Percentiles rank a stretch among this genome's conserved stretches.
Evolutionary conservation across 2,888 invertebrate species (phyloP).

Genomic region (Erannis defoliaria): DNA sequence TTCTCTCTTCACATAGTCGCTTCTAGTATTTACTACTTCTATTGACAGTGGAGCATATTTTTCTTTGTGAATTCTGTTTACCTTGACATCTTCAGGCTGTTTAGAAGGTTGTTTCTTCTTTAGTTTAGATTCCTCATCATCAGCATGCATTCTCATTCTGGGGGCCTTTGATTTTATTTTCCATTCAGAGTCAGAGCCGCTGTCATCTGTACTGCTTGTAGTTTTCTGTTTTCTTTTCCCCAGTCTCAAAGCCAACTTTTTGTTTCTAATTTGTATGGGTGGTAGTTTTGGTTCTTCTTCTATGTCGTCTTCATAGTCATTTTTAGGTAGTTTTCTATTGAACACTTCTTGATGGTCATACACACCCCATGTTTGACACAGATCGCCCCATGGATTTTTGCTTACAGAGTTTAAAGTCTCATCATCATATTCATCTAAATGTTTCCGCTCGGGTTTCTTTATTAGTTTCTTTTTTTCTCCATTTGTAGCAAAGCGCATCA

Average conservation of each 20-base stretch:
- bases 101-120: slow-evolving; percentile 61
- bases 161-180: slow-evolving; percentile 88
- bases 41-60: slow-evolving; percentile 76
- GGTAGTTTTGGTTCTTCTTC: slow-evolving; percentile 53
- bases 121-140: slow-evolving; percentile 91
- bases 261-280: slow-evolving; percentile 69
- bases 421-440: slow-evolving; percentile 58
- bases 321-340: slow-evolving; percentile 65
- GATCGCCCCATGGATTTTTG: slow-evolving; percentile 91
- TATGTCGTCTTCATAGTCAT: slow-evolving; percentile 62
- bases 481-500: slow-evolving; percentile 91
- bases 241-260: slow-evolving; percentile 73
- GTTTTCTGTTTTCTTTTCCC: slow-evolving; percentile 66
- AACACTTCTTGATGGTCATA: slow-evolving; percentile 88
- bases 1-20: slow-evolving; percentile 62
- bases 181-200: slow-evolving; percentile 86
- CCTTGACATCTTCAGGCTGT: slow-evolving; percentile 47
- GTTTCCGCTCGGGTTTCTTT: slow-evolving; percentile 66
- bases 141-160: slow-evolving; percentile 95
- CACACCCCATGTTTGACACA: slow-evolving; percentile 90
- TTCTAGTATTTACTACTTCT: slow-evolving; percentile 72
- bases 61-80: slow-evolving; percentile 49
- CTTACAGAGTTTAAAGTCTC: slow-evolving; percentile 60
- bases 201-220: slow-evolving; percentile 67
- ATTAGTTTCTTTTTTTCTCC: slow-evolving; percentile 90